These are phyloP conservation scores for Branchipolynoe longqiensis DNA, from an alignment of 2,888 invertebrate genomes.

Conservation along the genomic window DNA sequence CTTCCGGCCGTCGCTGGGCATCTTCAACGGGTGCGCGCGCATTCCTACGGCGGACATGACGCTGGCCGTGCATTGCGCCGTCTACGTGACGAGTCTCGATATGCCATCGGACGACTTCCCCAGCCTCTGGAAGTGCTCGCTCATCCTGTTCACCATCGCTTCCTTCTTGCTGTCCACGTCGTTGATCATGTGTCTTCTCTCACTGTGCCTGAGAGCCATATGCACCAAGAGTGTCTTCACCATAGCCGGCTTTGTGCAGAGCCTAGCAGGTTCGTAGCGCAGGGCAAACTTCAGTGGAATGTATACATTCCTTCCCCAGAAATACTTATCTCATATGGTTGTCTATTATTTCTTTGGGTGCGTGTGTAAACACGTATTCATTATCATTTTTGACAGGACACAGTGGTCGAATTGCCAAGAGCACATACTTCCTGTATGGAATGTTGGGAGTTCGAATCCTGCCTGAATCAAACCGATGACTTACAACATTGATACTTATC, in stretches of 20 bases:
- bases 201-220: conserved; percentile 90
- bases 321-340: no score
- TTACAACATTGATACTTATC: no score
- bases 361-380: no score
- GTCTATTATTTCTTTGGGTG: no score
- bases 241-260: conserved; percentile 90
- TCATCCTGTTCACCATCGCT: conserved; percentile 88
- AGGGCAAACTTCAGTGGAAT: no score
- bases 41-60: conserved; percentile 80
- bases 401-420: no score
- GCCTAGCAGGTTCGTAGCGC: conserved; percentile 89
- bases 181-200: conserved; percentile 87
- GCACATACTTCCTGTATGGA: no score
- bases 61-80: conserved; percentile 77
- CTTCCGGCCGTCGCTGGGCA: conserved; percentile 89
- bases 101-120: conserved; percentile 87
- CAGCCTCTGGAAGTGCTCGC: conserved; percentile 88
- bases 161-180: conserved; percentile 88
- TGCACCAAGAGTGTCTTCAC: conserved; percentile 93
- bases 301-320: no score
- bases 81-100: conserved; percentile 78
- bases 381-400: no score
- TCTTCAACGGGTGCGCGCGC: conserved; percentile 89
- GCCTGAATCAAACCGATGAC: no score
- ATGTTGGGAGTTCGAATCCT: no score